Percentiles rank a stretch among this genome's conserved stretches.
Conservation (phyloP, 2,888 invertebrate species). For the Leptodirus hochenwartii region DNA sequence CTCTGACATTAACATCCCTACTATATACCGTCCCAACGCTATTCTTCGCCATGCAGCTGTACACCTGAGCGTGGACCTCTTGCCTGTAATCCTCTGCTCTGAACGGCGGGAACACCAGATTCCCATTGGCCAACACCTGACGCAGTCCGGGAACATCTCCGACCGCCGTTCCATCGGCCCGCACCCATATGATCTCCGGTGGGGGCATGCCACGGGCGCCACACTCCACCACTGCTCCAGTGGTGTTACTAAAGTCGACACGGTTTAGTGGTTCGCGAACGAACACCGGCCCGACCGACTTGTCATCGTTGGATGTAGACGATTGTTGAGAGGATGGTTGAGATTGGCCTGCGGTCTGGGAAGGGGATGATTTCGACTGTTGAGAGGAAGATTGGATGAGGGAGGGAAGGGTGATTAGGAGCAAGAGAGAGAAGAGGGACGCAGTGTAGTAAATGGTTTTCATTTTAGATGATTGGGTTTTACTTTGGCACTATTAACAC, state of each 20-base stretch:
- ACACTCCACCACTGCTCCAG: conserved; percentile 84
- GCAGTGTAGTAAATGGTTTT: too few relatives aligned
- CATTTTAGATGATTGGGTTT: too few relatives aligned
- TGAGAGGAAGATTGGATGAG: too few relatives aligned
- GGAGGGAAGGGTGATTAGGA: too few relatives aligned
- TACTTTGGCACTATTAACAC: too few relatives aligned
- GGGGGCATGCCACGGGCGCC: conserved; percentile 78
- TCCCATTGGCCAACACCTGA: conserved; percentile 75
- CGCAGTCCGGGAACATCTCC: conserved; percentile 62
- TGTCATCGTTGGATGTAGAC: too few relatives aligned
- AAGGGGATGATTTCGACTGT: too few relatives aligned
- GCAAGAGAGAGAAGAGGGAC: too few relatives aligned
- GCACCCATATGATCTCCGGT: conserved; percentile 86
- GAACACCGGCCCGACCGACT: conserved; percentile 62
- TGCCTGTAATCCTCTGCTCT: conserved; percentile 84
- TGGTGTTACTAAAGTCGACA: conserved; percentile 86
- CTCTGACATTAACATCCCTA: conserved; percentile 82
- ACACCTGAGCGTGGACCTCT: conserved; percentile 86
- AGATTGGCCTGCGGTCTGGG: too few relatives aligned
- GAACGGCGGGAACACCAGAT: conserved; percentile 86
- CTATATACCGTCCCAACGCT: conserved; percentile 81
- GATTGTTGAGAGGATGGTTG: too few relatives aligned
- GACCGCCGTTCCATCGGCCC: conserved; percentile 77
- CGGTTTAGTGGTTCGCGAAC: conserved; percentile 81
- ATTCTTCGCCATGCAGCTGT: conserved; percentile 81